These are phyloP conservation scores for Agelastica alni DNA, from an alignment of 2,888 invertebrate genomes.

Conservation along the genomic window DNA sequence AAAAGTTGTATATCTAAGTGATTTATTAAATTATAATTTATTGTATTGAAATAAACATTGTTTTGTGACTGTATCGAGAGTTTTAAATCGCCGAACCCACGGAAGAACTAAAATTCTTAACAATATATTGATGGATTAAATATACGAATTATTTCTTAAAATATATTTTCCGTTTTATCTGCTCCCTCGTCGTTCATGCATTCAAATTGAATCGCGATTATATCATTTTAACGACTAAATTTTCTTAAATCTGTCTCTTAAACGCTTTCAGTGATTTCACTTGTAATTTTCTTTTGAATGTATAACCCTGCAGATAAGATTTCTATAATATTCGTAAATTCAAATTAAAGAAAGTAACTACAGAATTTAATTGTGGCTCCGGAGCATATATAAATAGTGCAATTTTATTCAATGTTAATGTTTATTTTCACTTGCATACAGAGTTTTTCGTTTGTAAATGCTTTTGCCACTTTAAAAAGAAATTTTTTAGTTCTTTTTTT, in stretches of 20 bases:
- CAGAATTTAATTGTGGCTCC: neutral
- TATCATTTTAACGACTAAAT: neutral
- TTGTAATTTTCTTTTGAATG: neutral
- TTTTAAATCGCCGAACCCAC: no score
- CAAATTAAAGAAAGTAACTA: neutral
- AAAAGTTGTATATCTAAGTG: no score
- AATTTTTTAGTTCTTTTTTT: no score
- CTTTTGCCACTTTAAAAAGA: no score
- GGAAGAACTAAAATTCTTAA: no score
- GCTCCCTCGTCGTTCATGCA: neutral
- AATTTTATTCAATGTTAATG: no score
- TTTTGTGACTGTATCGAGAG: no score
- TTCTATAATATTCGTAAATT: neutral
- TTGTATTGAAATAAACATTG: no score
- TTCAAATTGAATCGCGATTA: neutral
- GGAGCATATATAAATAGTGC: neutral
- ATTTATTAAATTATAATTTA: no score
- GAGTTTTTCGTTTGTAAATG: no score
- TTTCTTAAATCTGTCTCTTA: neutral
- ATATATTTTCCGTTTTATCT: neutral
- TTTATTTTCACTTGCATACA: no score
- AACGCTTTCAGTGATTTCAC: neutral
- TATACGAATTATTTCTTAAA: neutral
- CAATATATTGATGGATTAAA: no score
- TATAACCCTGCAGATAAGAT: neutral